Base-by-base conservation (phyloP, 2,113 vertebrate species). In the Prunella fulvescens region DNA sequence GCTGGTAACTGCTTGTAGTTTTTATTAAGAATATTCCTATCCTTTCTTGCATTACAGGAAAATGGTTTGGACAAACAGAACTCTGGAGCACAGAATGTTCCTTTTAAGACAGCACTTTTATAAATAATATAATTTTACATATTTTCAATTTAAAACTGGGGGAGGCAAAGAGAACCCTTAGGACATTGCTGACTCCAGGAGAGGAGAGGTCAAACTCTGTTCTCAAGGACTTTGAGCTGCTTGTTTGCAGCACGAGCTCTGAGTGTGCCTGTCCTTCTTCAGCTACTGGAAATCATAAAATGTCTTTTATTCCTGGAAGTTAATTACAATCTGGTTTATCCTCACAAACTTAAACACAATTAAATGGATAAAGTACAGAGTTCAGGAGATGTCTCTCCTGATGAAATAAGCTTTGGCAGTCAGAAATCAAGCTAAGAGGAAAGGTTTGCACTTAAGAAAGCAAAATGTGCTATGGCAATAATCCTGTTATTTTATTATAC, bases 41-140 rank as follows among this genome's bases (percentile, higher is more conserved):
- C 19, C 4, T 81, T 35, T 85, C n/a, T 48, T 56, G 44, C 14
- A 45, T 93, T 96, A 92, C 94, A 94, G 91, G 90, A 95, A 95
- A 94, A 91, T 45, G 14, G 60, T 69, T 47, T 44, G 33, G 29
- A 86, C 47, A 11, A 18, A 23, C 23, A 76, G 51, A 86, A 64
- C 17, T 76, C n/a, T n/a, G 42, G 15, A 66, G 26, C 12, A 56
- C 10, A 77, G 12, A 78, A 40, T 40, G 39, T 16, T 71, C 42
- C 7, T 45, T 64, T 73, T 39, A 88, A 22, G 20, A 22, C 8
- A 26, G 9, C 2, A 18, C 5, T 70, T 57, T 44, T 40, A 60
- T 25, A 82, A 91, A 80, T 45, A 81, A 67, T 42, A 44, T 6
- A 12, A 14, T 86, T 69, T 60, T 24, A 11, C 14, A 10, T 56